These are phyloP conservation scores for Camponotus floridanus DNA, from an alignment of 1,140 invertebrate genomes.

Conservation along the genomic window DNA sequence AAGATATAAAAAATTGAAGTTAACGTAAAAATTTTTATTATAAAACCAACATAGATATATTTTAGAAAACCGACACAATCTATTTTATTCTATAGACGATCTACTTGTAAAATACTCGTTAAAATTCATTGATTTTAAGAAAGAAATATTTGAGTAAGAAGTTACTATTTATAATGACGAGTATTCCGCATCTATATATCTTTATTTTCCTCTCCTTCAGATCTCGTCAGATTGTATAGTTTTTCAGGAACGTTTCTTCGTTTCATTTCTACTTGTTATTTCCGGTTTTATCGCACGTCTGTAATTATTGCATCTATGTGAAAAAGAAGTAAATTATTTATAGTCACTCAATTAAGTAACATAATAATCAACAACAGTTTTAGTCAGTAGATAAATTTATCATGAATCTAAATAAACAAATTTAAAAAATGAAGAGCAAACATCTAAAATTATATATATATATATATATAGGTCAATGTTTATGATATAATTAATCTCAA, in stretches of 20 bases:
- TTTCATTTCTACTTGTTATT: constrained; percentile 35
- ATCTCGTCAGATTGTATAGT: not conserved
- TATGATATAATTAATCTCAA: constrained; percentile 23
- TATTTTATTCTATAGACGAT: too few relatives aligned
- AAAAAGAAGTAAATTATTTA: constrained; percentile 6
- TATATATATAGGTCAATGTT: constrained; percentile 3
- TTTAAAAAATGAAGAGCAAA: constrained; percentile 5
- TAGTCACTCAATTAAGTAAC: constrained; percentile 2
- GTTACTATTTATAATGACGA: not conserved
- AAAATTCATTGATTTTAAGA: not conserved
- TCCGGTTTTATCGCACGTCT: not conserved
- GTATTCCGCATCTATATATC: constrained; percentile 1
- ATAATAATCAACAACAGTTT: not conserved
- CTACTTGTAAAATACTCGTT: not conserved
- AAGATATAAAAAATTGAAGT: too few relatives aligned
- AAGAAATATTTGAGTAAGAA: constrained; percentile 10
- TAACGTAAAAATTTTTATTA: too few relatives aligned
- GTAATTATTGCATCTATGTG: not conserved
- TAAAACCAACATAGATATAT: too few relatives aligned
- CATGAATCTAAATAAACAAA: not conserved
- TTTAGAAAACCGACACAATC: too few relatives aligned
- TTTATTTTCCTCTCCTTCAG: constrained; percentile 31
- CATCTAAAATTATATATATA: not conserved
- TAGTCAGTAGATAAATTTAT: not conserved
- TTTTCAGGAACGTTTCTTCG: constrained; percentile 25